Conservation (phyloP, 2,888 invertebrate genomes). For the Ariolimax columbianus region DNA sequence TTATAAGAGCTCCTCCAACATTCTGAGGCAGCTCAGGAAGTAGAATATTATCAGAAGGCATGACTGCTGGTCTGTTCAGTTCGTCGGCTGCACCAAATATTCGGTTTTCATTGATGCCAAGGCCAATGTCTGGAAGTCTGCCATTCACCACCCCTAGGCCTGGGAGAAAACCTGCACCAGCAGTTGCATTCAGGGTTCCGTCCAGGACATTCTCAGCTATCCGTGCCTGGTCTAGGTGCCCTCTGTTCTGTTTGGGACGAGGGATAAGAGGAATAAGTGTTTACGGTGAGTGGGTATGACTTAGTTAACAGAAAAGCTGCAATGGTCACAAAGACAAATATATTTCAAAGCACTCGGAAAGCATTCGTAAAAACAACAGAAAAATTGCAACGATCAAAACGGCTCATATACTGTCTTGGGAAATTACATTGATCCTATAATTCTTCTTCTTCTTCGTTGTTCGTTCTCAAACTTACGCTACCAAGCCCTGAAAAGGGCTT, state of each 20-base stretch:
- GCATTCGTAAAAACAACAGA: too few species aligned
- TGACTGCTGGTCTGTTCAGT: conserved; percentile 6
- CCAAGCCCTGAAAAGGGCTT: too few species aligned
- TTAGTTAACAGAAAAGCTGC: too few species aligned
- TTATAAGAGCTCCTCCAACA: neutral
- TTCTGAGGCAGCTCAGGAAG: conserved; percentile 33
- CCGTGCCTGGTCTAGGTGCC: conserved; percentile 36
- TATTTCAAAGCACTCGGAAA: too few species aligned
- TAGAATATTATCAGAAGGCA: neutral
- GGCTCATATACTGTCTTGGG: too few species aligned
- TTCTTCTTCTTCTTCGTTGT: too few species aligned
- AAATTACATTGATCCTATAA: too few species aligned
- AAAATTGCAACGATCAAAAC: too few species aligned
- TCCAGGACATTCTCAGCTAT: conserved; percentile 57
- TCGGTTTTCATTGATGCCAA: conserved; percentile 55
- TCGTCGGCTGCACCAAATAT: conserved; percentile 44
- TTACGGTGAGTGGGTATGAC: too few species aligned
- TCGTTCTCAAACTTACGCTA: too few species aligned
- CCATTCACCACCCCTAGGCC: conserved; percentile 44
- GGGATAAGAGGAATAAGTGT: too few species aligned
- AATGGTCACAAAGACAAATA: too few species aligned
- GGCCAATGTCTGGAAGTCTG: conserved; percentile 54
- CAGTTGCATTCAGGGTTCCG: conserved; percentile 51
- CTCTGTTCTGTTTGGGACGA: conserved; percentile 31
- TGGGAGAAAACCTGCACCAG: conserved; percentile 41